Conservation (phyloP, 2,888 invertebrate genomes). For the Hypena proboscidalis region DNA sequence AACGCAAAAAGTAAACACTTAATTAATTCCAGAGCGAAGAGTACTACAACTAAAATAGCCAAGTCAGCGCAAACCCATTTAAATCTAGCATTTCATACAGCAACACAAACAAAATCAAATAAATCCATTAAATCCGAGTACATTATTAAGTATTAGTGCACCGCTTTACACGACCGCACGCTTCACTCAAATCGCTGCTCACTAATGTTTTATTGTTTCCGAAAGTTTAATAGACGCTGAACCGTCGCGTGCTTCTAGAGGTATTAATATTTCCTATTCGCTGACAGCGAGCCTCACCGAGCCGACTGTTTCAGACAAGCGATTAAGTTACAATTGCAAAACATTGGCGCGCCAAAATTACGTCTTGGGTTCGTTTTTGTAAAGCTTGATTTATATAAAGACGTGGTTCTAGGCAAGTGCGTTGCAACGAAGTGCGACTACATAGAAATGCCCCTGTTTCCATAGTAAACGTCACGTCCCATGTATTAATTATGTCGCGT, state of each 20-base stretch:
- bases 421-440: too few species aligned
- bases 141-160: not conserved
- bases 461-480: too few species aligned
- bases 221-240: constrained; percentile 36
- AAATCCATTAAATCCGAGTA: not conserved
- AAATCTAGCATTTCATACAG: too few species aligned
- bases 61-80: too few species aligned
- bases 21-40: too few species aligned
- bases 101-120: constrained; percentile 1
- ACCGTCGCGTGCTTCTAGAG: constrained; percentile 30
- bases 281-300: constrained; percentile 28
- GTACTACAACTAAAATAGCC: too few species aligned
- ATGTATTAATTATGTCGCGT: too few species aligned
- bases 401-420: too few species aligned
- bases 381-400: too few species aligned
- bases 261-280: constrained; percentile 42
- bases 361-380: constrained; percentile 11
- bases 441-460: too few species aligned
- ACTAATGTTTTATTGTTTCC: constrained; percentile 19
- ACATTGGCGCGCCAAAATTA: constrained; percentile 25
- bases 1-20: not conserved
- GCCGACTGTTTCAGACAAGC: constrained; percentile 29
- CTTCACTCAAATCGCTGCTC: constrained; percentile 13
- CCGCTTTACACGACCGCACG: not conserved
- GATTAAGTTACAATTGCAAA: constrained; percentile 34